phyloP scores from a whole-genome alignment of 1,140 invertebrate genomes.

The Physella acuta region DNA sequence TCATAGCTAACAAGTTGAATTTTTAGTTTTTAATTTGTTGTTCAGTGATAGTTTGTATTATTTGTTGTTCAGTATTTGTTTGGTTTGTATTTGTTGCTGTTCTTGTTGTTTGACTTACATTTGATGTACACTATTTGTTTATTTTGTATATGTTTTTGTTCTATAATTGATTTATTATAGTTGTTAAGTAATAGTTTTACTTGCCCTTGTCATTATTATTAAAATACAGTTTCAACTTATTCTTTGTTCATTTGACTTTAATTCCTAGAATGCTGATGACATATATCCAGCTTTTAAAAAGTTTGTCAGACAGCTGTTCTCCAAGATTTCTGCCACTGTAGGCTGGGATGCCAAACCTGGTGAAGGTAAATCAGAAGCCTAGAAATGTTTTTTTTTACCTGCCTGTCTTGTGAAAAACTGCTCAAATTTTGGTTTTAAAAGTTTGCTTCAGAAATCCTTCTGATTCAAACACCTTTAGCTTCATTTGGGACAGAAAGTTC shows the following conservation, averaged over 20 bases:
- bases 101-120: background rate
- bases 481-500: too few relatives aligned
- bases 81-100: background rate
- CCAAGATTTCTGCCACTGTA: conserved; percentile 70
- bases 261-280: conserved; percentile 63
- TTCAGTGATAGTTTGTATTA: background rate
- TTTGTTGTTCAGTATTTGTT: background rate
- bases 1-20: too few relatives aligned
- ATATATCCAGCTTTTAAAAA: conserved; percentile 71
- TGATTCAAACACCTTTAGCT: background rate
- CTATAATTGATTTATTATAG: background rate
- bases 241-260: too few relatives aligned
- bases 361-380: conserved; percentile 47
- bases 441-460: too few relatives aligned
- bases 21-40: background rate
- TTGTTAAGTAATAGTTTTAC: too few relatives aligned
- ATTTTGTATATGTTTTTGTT: background rate
- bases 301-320: conserved; percentile 72
- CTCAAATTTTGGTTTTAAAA: background rate
- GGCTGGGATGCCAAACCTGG: conserved; percentile 68
- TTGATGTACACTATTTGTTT: background rate
- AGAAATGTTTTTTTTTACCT: background rate
- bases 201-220: too few relatives aligned
- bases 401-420: background rate
- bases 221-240: too few relatives aligned